These are phyloP conservation scores for Rhinella marina DNA, from an alignment of 2,797 vertebrate species.

Conservation along the genomic window DNA sequence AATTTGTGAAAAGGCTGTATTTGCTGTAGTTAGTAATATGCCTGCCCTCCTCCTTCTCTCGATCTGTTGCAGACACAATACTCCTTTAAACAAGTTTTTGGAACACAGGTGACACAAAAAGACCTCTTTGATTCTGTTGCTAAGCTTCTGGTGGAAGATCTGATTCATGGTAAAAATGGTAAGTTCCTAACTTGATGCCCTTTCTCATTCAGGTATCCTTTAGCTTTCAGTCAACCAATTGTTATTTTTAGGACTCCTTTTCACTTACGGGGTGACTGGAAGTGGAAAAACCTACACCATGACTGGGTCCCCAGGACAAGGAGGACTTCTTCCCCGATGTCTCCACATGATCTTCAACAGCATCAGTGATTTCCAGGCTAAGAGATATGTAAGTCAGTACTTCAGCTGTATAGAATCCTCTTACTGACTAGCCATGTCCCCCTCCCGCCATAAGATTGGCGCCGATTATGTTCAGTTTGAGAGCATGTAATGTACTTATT, in stretches of 20 bases:
- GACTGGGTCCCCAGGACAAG: constrained; percentile 91
- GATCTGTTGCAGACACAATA: constrained; percentile 83
- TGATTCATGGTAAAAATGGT: constrained; percentile 94
- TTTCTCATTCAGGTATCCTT: neutral
- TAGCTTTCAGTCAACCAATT: neutral
- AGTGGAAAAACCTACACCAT: constrained; percentile 96
- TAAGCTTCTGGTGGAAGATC: constrained; percentile 89
- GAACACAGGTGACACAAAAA: constrained; percentile 81
- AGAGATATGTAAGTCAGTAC: constrained; percentile 85
- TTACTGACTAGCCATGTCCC: neutral
- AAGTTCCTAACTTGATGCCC: neutral
- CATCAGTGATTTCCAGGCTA: constrained; percentile 89
- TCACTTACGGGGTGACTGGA: constrained; percentile 95
- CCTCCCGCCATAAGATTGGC: no score
- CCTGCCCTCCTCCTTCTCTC: neutral
- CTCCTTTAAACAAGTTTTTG: constrained; percentile 95
- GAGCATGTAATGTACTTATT: no score
- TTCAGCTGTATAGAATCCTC: neutral
- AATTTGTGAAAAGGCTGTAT: no score
- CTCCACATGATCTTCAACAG: constrained; percentile 97
- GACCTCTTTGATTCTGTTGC: constrained; percentile 90
- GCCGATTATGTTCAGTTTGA: no score
- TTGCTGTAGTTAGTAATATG: neutral
- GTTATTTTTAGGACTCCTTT: constrained; percentile 85
- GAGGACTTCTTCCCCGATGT: constrained; percentile 91